Percentiles rank a stretch among this genome's conserved stretches.
Evolutionary conservation across 1,140 invertebrate genomes (phyloP).

Genomic region (Macrobrachium rosenbergii): DNA sequence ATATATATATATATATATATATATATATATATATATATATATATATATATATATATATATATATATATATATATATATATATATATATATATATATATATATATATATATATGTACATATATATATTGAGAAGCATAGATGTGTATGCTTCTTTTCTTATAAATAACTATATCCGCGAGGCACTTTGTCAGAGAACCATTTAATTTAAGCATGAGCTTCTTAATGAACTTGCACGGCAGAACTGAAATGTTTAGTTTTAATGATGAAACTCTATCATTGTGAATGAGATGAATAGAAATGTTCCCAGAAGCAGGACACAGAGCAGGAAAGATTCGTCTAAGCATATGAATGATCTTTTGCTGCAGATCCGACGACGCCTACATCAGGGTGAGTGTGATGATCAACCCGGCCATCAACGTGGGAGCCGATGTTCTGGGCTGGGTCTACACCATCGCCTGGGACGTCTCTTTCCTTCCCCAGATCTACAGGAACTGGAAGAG

Average conservation of each 20-base stretch:
- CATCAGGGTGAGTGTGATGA: conserved; percentile 81
- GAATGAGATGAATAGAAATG: no score
- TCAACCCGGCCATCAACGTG: conserved; percentile 77
- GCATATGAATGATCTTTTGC: not conserved
- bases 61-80: no score
- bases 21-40: not conserved
- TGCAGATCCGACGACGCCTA: conserved; percentile 72
- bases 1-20: not conserved
- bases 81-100: no score
- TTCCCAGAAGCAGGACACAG: no score
- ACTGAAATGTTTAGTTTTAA: not conserved
- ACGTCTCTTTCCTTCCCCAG: conserved; percentile 98
- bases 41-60: not conserved
- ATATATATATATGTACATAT: no score
- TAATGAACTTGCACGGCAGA: no score
- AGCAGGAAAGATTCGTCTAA: not conserved
- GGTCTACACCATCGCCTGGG: conserved; percentile 98
- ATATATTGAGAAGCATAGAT: no score
- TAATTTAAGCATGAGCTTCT: no score
- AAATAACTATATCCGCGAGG: no score
- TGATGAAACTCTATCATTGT: not conserved
- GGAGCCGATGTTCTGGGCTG: conserved; percentile 91
- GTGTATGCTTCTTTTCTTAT: no score
- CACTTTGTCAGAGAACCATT: no score
- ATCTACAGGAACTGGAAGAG: conserved; percentile 89